Evolutionary conservation across 2,113 vertebrate species (phyloP), one percentile per base, ranked within the genome.

Genomic region (Otocyon megalotis): DNA sequence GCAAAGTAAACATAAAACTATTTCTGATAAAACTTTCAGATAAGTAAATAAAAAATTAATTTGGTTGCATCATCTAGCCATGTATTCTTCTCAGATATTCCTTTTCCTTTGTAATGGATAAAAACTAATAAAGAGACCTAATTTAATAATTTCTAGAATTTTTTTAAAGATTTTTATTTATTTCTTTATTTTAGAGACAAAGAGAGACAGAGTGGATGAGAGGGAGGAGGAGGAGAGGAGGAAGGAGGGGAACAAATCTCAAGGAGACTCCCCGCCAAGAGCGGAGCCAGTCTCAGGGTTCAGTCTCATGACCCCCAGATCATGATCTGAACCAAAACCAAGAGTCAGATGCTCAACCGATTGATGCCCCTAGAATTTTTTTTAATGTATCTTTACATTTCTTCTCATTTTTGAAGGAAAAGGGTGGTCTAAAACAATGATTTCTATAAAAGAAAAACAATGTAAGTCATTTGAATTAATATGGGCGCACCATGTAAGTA

Each of bases 41-140:
- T 92, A 97, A 53, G 8, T 83, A 90, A 92, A 80, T 63, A 28
- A 81, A 88, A 96, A 76, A 71, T 76, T 89, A 62, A 5, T 74
- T 48, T 84, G 20, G 1, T 35, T 92, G 11, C 4, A 58, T 19
- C 22, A 71, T 56, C 22, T 50, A 65, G 26, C 2, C 58, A 65
- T 30, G 1, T n/a, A 22, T 62, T 97, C 80, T 94, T 79, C 63
- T 90, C 50, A 54, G 17, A 69, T 56, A 22, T 0, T 20, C 3
- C 10, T 77, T n/a, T 80, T 87, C 17, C 32, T 90, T 30, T 58
- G n/a, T 81, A 71, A 90, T 32, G 13, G 22, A 28, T 67, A 71
- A 82, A 90, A 91, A 32, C 4, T 28, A 95, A 22, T 71, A 24
- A 63, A 16, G 58, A 86, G 5, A 35, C 1, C 4, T 84, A 81